These are phyloP conservation scores for Cheilosia urbana DNA, from an alignment of 2,888 invertebrate species.

Conservation along the genomic window DNA sequence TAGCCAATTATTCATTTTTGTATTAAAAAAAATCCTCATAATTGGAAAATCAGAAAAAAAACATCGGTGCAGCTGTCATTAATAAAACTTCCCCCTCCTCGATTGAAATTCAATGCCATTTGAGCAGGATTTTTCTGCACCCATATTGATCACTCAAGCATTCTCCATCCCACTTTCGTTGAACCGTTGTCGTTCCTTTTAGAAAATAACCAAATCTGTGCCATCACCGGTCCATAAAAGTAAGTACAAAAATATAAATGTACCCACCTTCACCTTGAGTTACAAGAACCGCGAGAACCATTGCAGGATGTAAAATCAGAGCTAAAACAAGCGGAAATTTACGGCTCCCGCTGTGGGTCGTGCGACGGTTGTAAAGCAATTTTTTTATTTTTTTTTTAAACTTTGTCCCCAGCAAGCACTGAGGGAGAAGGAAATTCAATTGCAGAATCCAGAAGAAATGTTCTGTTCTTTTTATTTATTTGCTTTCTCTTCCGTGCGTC, in stretches of 20 bases:
- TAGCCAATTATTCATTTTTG: no score
- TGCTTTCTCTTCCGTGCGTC: slow-evolving; percentile 32
- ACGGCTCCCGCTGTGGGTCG: slow-evolving; percentile 29
- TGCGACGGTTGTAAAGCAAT: slow-evolving; percentile 18
- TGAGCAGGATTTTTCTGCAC: no score
- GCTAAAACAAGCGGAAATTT: slow-evolving; percentile 61
- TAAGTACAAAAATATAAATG: no score
- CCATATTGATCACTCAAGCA: no score
- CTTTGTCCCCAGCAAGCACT: slow-evolving; percentile 44
- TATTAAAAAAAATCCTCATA: no score
- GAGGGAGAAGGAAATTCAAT: slow-evolving; percentile 65
- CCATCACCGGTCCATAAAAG: neutral
- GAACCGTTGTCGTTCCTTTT: neutral
- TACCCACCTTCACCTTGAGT: neutral
- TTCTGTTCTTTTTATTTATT: slow-evolving; percentile 37
- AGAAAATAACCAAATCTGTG: neutral
- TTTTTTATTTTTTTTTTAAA: slow-evolving; percentile 21
- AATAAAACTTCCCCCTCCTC: no score
- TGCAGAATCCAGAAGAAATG: slow-evolving; percentile 49
- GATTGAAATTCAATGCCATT: no score
- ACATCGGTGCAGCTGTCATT: no score
- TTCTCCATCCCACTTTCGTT: no score
- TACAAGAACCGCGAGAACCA: neutral
- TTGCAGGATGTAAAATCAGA: slow-evolving; percentile 42
- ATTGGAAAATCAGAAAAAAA: no score